Evolutionary conservation across 2,888 invertebrate genomes (phyloP).

Genomic region (Drosophila lacicola): DNA sequence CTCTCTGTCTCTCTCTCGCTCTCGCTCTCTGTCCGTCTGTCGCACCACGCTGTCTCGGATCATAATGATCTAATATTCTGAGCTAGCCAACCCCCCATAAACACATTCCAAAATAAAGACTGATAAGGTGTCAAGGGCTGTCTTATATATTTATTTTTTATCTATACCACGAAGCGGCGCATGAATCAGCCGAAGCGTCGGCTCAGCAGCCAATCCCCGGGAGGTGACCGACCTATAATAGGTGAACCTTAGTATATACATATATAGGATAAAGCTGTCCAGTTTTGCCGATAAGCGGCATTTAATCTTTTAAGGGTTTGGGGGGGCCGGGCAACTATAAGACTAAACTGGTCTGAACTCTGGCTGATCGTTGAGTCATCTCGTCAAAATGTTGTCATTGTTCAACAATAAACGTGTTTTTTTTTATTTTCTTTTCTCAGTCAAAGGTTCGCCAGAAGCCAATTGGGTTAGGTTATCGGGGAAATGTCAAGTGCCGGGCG

Average conservation of each 20-base stretch:
- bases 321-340: background rate
- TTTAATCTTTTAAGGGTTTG: too few relatives aligned
- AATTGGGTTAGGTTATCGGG: slow-evolving; percentile 21
- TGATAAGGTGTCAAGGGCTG: slow-evolving; percentile 24
- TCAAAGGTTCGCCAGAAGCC: slow-evolving; percentile 3
- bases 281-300: slow-evolving; percentile 6
- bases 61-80: slow-evolving; percentile 25
- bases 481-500: slow-evolving; percentile 4
- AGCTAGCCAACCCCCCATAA: background rate
- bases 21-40: background rate
- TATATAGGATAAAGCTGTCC: background rate
- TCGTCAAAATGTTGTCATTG: slow-evolving; percentile 16
- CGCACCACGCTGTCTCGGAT: slow-evolving; percentile 16
- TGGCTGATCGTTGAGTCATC: slow-evolving; percentile 7
- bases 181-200: slow-evolving; percentile 33
- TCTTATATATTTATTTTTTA: slow-evolving; percentile 21
- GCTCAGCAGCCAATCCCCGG: slow-evolving; percentile 12
- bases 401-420: slow-evolving; percentile 13
- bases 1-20: background rate
- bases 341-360: background rate
- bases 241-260: background rate
- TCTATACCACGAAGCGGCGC: slow-evolving; percentile 27
- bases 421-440: background rate
- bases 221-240: slow-evolving; percentile 5
- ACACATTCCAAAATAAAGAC: slow-evolving; percentile 2